Percentiles rank a stretch among this genome's conserved stretches.
These are phyloP conservation scores for Drosophila sturtevanti DNA, from an alignment of 1,140 invertebrate species.

Conservation along the genomic window DNA sequence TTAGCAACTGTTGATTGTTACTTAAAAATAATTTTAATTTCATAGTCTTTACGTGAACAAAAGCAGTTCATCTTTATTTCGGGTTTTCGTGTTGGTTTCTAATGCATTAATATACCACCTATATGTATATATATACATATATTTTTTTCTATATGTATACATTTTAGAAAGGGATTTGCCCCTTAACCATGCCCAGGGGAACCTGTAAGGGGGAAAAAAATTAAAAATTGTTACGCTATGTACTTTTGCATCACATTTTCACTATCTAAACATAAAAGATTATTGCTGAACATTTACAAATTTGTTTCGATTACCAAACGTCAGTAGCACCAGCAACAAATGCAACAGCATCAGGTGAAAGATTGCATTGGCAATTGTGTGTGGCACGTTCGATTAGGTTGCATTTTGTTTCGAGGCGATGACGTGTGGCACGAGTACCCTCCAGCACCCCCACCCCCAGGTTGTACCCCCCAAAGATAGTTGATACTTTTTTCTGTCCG, in stretches of 20 bases:
- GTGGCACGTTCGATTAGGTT: conserved; percentile 14
- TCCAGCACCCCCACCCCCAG: too few relatives aligned
- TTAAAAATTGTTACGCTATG: neutral
- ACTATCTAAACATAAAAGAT: conserved; percentile 8
- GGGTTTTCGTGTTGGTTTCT: too few relatives aligned
- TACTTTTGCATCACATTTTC: conserved; percentile 34
- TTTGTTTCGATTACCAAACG: conserved; percentile 34
- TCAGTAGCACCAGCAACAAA: neutral
- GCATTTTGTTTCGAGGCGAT: conserved; percentile 25
- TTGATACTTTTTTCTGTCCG: too few relatives aligned
- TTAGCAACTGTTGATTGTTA: too few relatives aligned
- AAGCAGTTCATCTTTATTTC: too few relatives aligned
- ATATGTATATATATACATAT: neutral
- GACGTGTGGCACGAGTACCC: conserved; percentile 33
- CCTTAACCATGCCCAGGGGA: neutral
- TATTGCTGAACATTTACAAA: conserved; percentile 22
- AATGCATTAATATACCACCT: too few relatives aligned
- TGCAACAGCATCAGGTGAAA: conserved; percentile 26
- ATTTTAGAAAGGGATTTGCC: neutral
- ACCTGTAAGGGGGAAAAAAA: neutral
- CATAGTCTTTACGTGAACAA: too few relatives aligned
- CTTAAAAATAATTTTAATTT: too few relatives aligned
- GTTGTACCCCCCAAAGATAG: too few relatives aligned
- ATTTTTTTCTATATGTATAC: neutral
- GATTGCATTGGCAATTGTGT: conserved; percentile 13